phyloP scores from a whole-genome alignment of 2,113 vertebrate genomes.

The Lipophrys pholis region DNA sequence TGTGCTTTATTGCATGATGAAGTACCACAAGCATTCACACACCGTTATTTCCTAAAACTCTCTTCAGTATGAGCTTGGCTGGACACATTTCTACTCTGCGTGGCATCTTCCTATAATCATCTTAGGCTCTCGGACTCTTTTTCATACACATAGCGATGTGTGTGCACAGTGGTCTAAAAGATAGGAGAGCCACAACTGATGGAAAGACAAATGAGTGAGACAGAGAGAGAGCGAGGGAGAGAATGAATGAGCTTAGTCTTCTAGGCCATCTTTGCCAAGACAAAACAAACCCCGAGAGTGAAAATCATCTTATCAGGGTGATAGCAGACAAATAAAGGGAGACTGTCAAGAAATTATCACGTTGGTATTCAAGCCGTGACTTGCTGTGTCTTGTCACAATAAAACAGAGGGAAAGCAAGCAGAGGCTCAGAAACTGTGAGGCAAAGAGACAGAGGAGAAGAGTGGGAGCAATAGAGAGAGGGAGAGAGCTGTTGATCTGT shows the following conservation, averaged over 20 bases:
- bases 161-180: conserved; percentile 53
- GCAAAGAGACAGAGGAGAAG: conserved; percentile 13
- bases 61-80: conserved; percentile 49
- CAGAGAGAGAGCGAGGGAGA: conserved; percentile 11
- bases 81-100: conserved; percentile 57
- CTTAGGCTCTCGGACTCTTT: conserved; percentile 55
- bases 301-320: conserved; percentile 77
- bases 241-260: conserved; percentile 56
- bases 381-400: conserved; percentile 74
- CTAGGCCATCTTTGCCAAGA: conserved; percentile 71
- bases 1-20: conserved; percentile 34
- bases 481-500: conserved; percentile 61
- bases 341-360: conserved; percentile 74
- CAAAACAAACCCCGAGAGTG: conserved; percentile 72
- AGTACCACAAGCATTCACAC: conserved; percentile 42
- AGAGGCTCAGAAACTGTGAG: conserved; percentile 46
- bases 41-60: conserved; percentile 57
- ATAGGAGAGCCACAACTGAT: conserved; percentile 61
- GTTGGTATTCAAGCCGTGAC: conserved; percentile 78
- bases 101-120: conserved; percentile 66
- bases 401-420: conserved; percentile 71
- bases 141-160: conserved; percentile 39
- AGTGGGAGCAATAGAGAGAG: not conserved
- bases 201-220: conserved; percentile 61
- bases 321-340: conserved; percentile 77